Percentiles rank a stretch among this genome's conserved stretches.
Evolutionary conservation across 2,797 vertebrate species (phyloP).

Genomic region (Chelon labrosus): DNA sequence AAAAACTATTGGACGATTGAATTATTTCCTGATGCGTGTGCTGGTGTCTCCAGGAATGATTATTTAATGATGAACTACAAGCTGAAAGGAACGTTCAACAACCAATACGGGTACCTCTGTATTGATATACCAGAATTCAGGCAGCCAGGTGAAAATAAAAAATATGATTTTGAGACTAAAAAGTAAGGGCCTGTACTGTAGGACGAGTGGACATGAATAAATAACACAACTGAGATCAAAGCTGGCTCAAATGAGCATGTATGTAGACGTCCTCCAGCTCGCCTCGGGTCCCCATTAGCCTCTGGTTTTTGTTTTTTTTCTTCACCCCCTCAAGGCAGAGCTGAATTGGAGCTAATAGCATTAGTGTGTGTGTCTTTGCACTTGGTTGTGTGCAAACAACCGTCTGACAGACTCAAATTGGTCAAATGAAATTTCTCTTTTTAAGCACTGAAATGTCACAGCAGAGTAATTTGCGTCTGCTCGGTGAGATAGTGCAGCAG

Average conservation of each 20-base stretch:
- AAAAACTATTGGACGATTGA: no score
- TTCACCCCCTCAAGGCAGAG: slow-evolving; percentile 14
- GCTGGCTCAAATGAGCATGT: slow-evolving; percentile 31
- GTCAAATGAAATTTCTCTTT: slow-evolving; percentile 61
- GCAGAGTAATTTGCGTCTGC: slow-evolving; percentile 63
- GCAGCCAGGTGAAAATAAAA: slow-evolving; percentile 5
- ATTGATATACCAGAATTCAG: neutral
- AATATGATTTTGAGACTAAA: slow-evolving; percentile 5
- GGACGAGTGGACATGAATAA: slow-evolving; percentile 40
- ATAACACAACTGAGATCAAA: slow-evolving; percentile 53
- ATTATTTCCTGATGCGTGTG: neutral
- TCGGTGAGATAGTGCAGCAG: slow-evolving; percentile 48
- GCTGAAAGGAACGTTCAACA: neutral
- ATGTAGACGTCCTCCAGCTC: slow-evolving; percentile 40
- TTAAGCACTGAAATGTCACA: slow-evolving; percentile 71
- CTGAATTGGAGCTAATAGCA: slow-evolving; percentile 42
- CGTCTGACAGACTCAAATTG: slow-evolving; percentile 42
- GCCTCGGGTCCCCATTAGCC: slow-evolving; percentile 41
- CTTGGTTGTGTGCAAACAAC: slow-evolving; percentile 8
- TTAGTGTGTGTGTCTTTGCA: slow-evolving; percentile 2
- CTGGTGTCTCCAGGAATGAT: neutral
- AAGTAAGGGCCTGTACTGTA: neutral
- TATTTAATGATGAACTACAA: neutral
- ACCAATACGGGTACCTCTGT: no score
- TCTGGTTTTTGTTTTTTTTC: slow-evolving; percentile 9